A percentile compares a stretch with the other conserved stretches of the same genome.
Evolutionary conservation across 2,797 vertebrate genomes (phyloP).

Genomic region (Coregonus suidteri): DNA sequence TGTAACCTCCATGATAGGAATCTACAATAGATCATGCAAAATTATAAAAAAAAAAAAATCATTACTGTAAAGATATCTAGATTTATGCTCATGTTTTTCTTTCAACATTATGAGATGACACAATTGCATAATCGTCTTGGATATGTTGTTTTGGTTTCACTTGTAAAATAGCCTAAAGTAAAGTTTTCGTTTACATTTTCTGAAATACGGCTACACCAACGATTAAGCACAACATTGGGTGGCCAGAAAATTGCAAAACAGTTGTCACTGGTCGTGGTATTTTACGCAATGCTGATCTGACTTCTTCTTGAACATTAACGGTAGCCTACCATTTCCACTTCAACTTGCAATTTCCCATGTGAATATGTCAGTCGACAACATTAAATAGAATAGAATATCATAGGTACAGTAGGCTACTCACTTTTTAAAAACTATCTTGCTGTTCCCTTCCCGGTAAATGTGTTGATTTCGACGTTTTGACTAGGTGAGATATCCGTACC

Average conservation of each 20-base stretch:
- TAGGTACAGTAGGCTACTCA: background rate
- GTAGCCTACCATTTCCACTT: too few relatives aligned
- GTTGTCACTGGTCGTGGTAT: background rate
- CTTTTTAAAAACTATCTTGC: background rate
- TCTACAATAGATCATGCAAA: constrained; percentile 20
- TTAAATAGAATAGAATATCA: background rate
- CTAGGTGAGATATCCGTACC: background rate
- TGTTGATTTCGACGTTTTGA: background rate
- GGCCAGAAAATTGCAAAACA: background rate
- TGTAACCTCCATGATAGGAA: constrained; percentile 52
- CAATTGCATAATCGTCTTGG: background rate
- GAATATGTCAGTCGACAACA: background rate
- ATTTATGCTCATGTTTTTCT: background rate
- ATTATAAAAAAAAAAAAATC: too few relatives aligned
- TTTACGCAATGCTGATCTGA: background rate
- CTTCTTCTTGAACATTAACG: background rate
- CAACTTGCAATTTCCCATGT: background rate
- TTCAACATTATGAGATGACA: background rate
- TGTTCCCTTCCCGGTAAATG: background rate
- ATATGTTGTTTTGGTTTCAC: background rate
- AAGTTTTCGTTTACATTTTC: too few relatives aligned
- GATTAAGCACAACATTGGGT: background rate
- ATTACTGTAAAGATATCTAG: background rate
- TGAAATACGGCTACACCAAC: background rate
- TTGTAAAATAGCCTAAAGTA: too few relatives aligned